These are phyloP conservation scores for Phasianus colchicus DNA, from an alignment of 2,113 vertebrate genomes.

Conservation along the genomic window DNA sequence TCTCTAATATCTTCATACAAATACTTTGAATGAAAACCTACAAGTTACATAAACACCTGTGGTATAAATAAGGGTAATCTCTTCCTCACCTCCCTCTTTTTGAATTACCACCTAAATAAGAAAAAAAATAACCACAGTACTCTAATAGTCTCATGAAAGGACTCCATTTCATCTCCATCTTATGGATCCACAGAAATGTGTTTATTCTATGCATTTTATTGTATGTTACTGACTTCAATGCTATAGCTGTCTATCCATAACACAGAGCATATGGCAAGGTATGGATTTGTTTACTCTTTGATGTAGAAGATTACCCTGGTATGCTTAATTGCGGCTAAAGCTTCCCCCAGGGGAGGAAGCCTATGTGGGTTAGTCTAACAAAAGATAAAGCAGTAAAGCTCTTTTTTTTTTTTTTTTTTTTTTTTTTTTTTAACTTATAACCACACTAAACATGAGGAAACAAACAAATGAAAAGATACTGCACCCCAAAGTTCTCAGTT, in stretches of 20 bases:
- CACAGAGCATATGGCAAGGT: background rate
- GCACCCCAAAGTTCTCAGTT: background rate
- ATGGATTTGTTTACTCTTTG: conserved; percentile 55
- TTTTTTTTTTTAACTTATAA: background rate
- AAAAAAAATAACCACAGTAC: background rate
- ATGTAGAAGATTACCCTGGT: conserved; percentile 29
- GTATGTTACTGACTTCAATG: background rate
- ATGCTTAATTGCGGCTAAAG: background rate
- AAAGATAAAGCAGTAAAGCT: conserved; percentile 53
- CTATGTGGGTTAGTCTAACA: conserved; percentile 42
- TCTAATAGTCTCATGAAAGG: background rate
- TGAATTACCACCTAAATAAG: background rate
- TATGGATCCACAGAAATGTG: background rate
- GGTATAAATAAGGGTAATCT: background rate
- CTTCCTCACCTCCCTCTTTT: background rate
- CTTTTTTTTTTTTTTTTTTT: background rate
- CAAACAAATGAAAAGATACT: background rate
- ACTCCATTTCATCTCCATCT: background rate
- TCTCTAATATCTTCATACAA: background rate
- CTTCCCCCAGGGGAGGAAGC: background rate
- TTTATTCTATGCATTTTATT: background rate
- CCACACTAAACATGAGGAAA: conserved; percentile 19
- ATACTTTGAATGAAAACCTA: background rate
- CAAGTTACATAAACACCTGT: background rate
- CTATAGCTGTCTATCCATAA: background rate